phyloP scores from a whole-genome alignment of 2,797 vertebrate genomes.

The Cetoscarus ocellatus region DNA sequence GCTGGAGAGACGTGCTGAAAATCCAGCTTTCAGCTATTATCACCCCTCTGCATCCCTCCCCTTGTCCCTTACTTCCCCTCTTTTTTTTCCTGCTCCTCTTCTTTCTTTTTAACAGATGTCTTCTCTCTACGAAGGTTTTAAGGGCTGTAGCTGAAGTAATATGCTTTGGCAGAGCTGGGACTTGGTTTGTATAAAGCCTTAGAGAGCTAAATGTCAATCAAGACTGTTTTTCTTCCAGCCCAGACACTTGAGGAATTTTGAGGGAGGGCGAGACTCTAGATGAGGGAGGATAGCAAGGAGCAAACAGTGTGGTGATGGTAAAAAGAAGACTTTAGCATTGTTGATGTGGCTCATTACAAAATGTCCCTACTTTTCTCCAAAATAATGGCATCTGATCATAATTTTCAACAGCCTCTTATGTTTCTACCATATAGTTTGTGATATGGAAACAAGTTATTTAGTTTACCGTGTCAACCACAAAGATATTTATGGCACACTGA shows the following conservation, averaged over 20 bases:
- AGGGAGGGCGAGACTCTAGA: slow-evolving; percentile 71
- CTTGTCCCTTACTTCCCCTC: slow-evolving; percentile 51
- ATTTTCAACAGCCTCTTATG: slow-evolving; percentile 2
- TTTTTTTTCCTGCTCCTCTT: slow-evolving; percentile 35
- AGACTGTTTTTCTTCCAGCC: slow-evolving; percentile 78
- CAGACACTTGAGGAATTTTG: slow-evolving; percentile 80
- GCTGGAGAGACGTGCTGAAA: slow-evolving; percentile 70
- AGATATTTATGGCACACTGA: slow-evolving; percentile 1
- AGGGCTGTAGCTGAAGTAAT: slow-evolving; percentile 80
- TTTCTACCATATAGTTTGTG: neutral
- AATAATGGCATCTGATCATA: neutral
- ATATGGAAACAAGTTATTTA: neutral
- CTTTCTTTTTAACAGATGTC: slow-evolving; percentile 74
- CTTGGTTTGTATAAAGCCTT: slow-evolving; percentile 77
- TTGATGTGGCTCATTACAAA: slow-evolving; percentile 21
- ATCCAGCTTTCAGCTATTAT: slow-evolving; percentile 72
- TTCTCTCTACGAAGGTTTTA: slow-evolving; percentile 72
- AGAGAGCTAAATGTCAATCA: slow-evolving; percentile 84
- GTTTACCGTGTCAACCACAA: neutral
- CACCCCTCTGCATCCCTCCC: slow-evolving; percentile 65
- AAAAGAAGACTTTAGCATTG: slow-evolving; percentile 41
- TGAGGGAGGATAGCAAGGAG: slow-evolving; percentile 55
- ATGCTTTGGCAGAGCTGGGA: slow-evolving; percentile 73
- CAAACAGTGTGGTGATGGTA: slow-evolving; percentile 44
- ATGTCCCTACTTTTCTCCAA: slow-evolving; percentile 4